Conservation (phyloP, 2,113 vertebrate species). For the Gambusia affinis region DNA sequence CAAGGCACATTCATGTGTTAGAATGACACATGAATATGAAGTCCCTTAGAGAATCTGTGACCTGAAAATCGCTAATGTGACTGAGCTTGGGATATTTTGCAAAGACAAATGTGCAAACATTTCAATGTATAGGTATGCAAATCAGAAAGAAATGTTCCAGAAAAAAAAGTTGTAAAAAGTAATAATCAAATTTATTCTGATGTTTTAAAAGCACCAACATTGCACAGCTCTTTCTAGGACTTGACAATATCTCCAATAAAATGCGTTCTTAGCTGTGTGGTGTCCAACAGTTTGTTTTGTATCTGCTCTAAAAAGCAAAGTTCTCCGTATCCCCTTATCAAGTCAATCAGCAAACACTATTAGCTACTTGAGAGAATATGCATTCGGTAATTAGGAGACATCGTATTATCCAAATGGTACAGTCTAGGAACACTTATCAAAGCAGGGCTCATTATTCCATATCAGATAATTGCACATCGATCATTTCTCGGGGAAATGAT, state of each 20-base stretch:
- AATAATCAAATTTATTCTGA: background rate
- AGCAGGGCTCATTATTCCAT: constrained; percentile 74
- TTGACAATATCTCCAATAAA: background rate
- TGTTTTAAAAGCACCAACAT: background rate
- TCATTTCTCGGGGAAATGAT: constrained; percentile 77
- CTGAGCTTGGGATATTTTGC: background rate
- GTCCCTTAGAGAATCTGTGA: background rate
- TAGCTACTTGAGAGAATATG: constrained; percentile 52
- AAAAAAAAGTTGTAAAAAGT: background rate
- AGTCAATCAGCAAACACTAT: constrained; percentile 54
- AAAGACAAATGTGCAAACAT: background rate
- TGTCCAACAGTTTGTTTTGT: constrained; percentile 16
- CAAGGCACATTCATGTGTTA: background rate
- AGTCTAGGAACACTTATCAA: constrained; percentile 71
- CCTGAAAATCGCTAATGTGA: background rate
- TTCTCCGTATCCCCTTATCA: constrained; percentile 40
- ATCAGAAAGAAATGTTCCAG: background rate
- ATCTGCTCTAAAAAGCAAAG: constrained; percentile 39
- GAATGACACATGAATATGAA: background rate
- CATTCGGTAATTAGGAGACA: constrained; percentile 61
- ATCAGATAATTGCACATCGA: constrained; percentile 81
- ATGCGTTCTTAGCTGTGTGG: background rate
- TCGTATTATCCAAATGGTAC: constrained; percentile 54
- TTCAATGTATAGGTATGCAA: background rate
- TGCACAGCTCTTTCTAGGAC: background rate